Evolutionary conservation across 1,140 invertebrate species (phyloP), one percentile per base, ranked within the genome.

Genomic region (Acromyrmex heyeri): DNA sequence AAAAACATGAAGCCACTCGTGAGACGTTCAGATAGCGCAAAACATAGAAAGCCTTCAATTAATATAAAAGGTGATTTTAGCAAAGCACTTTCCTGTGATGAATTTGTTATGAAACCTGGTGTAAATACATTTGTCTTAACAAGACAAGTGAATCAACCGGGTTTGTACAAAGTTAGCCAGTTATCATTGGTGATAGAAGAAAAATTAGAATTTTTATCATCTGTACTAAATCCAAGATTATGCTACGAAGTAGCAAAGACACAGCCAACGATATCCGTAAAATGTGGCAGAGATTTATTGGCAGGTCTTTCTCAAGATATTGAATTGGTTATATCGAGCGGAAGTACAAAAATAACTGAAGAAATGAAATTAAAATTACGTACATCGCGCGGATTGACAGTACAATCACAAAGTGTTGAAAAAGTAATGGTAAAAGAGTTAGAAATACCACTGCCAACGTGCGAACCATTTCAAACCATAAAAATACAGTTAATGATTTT

Each of bases 231-330:
- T 79, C 95, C 95, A 24, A 92, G 94, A 86, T 91, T 96, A 8
- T 93, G 93, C 57, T 95, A 97, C 59, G 94, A 96, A 90, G 95
- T 97, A 3, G 95, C 95, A 6, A 96, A 96, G 87, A 96, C 96
- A 67, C 94, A 95, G 55, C 96, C 96, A 21, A 95, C 94, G 8
- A 92, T 96, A 76, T 94, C 96, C 65, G 92, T 96, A 14, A 95
- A 97, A 81, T 95, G 94, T 27, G 91, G 93, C 6, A 93, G 95
- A 88, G 97, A 97, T 91, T 94, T 97, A 48, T 95, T 97, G 8
- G 97, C 97, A 0, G 97, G 97, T 8, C 95, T 97, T 77, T 96
- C 96, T 87, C 97, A 98, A 92, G 95, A 96, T 48, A 96, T 97
- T 93, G 96, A 96, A 89, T 89, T 98, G 57, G 95, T 97, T 55